phyloP scores from a whole-genome alignment of 2,888 invertebrate species.

The Agrochola lota region DNA sequence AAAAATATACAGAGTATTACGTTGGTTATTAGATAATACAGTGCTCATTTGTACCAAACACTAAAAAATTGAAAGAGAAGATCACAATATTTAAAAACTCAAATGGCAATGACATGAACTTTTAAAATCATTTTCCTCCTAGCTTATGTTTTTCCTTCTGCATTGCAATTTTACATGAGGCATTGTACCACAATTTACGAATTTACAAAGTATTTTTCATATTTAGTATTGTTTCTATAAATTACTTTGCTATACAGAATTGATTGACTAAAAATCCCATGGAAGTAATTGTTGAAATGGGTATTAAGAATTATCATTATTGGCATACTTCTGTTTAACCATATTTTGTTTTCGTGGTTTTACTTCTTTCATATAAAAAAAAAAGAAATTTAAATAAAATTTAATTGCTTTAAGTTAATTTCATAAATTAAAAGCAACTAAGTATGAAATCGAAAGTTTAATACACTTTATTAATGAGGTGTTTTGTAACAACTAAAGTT shows the following conservation, averaged over 20 bases:
- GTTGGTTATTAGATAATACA: background rate
- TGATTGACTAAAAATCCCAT: background rate
- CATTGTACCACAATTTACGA: slow-evolving; percentile 10
- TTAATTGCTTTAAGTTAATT: no score
- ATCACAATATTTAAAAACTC: no score
- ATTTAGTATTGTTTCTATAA: background rate
- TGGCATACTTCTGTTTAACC: background rate
- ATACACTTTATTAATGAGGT: no score
- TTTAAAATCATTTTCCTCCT: slow-evolving; percentile 14
- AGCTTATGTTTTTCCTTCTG: slow-evolving; percentile 9
- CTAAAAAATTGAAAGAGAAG: no score
- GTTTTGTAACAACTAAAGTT: no score
- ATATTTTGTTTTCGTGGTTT: background rate
- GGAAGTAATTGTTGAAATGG: background rate
- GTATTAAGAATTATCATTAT: background rate
- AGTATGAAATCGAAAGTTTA: no score
- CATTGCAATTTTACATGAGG: slow-evolving; percentile 11
- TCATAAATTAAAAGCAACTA: no score
- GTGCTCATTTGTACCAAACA: no score
- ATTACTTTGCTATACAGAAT: background rate
- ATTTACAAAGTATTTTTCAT: background rate
- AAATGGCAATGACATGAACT: background rate
- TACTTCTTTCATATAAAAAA: background rate
- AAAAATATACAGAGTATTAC: background rate
- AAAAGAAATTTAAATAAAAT: background rate